Base-by-base conservation (phyloP, 2,888 invertebrate genomes). In the Danaus chrysippus region DNA sequence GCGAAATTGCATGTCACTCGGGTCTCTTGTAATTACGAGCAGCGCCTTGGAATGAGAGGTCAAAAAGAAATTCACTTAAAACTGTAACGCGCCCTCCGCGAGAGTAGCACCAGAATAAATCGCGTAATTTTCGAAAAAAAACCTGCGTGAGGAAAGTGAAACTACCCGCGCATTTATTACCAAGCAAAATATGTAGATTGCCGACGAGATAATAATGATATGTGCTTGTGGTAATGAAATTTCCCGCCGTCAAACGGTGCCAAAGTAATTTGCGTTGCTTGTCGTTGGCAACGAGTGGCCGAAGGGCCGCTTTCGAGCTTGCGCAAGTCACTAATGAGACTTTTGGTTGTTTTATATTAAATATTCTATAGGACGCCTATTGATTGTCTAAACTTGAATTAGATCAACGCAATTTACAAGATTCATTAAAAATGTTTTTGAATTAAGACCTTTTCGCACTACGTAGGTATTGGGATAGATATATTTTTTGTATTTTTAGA, bases 141-240 rank as follows among this genome's bases (percentile, higher is more conserved):
- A 90, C 89, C 88, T 84, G 88, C 84, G 89, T 49, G 10, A 10
- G 73, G 87, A 91, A 89, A 91, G 91, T 90, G 91, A 91, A 91
- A 91, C 90, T 87, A 84, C 86, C 82, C 82, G 84, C 80, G 83
- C 88, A 87, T 89, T 90, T 90, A 90, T 90, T 89, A 86, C 87
- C 77, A 81, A 82, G 87, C 87, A 90, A 90, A 91, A 90, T 90
- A 90, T 90, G 91, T 90, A 91, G 91, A 91, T 91, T 90, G 91
- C 83, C 78, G 79, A 79, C 79, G 77, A 90, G 90, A 90, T 90
- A 91, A 91, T 91, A 90, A 91, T 90, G 90, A 91, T 91, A 90
- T 91, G 91, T 91, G 90, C 90, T 87, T 82, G 87, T 90, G 89
- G 90, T 90, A 91, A 91, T 90, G 91, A 91, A 91, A 90, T 91